phyloP scores from a whole-genome alignment of 2,113 vertebrate species.

The Zosterops pallidus region DNA sequence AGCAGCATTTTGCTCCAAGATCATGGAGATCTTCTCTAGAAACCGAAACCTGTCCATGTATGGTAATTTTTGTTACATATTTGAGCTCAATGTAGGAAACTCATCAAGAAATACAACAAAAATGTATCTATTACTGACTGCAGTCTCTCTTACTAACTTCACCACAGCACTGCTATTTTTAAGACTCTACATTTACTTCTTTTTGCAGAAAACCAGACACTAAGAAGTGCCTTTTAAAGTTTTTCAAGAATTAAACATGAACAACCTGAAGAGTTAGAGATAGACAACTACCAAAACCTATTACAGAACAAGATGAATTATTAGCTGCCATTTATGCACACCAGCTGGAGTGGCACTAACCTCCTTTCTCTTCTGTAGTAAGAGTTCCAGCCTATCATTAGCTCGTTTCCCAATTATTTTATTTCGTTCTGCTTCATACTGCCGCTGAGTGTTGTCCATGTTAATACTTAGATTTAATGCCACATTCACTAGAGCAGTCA shows the following conservation, averaged over 20 bases:
- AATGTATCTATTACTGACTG: neutral
- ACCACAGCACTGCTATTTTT: neutral
- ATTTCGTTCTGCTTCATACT: slow-evolving; percentile 96
- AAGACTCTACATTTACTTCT: neutral
- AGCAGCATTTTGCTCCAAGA: neutral
- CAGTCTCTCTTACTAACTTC: neutral
- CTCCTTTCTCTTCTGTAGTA: slow-evolving; percentile 98
- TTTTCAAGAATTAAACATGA: neutral
- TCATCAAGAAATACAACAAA: neutral
- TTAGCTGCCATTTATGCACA: neutral
- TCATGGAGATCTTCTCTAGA: neutral
- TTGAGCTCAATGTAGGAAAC: neutral
- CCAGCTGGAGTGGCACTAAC: slow-evolving; percentile 69
- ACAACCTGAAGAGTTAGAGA: neutral
- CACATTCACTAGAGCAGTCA: slow-evolving; percentile 99
- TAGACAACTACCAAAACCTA: neutral
- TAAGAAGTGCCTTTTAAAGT: neutral
- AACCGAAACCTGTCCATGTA: neutral
- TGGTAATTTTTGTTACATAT: neutral
- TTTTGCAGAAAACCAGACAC: neutral
- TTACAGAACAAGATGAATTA: neutral
- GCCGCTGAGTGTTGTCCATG: slow-evolving; percentile 99
- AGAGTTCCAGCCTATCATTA: slow-evolving; percentile 92
- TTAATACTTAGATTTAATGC: slow-evolving; percentile 99
- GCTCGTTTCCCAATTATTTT: slow-evolving; percentile 97